A percentile compares a stretch with the other conserved stretches of the same genome.
Conservation (phyloP, 2,888 invertebrate genomes). For the Gastrophysa polygoni region DNA sequence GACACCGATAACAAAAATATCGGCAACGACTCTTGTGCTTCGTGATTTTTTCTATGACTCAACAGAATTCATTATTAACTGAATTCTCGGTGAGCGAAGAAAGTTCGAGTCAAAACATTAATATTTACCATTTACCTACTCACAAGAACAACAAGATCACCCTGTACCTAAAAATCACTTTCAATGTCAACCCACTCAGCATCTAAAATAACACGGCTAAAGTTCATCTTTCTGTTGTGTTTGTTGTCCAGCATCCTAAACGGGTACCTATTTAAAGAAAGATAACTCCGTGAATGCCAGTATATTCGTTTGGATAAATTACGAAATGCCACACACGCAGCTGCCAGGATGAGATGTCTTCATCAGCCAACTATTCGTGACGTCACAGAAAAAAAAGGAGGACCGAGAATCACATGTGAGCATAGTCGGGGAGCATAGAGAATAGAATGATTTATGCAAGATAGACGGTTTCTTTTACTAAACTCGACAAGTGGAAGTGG, state of each 20-base stretch:
- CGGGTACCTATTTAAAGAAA: slow-evolving; percentile 29
- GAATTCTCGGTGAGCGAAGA: too few relatives aligned
- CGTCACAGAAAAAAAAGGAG: slow-evolving; percentile 48
- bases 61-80: too few relatives aligned
- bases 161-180: too few relatives aligned
- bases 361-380: slow-evolving; percentile 59
- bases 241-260: slow-evolving; percentile 10
- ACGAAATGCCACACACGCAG: slow-evolving; percentile 59
- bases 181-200: background rate
- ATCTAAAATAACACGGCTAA: slow-evolving; percentile 12
- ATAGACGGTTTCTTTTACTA: background rate
- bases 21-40: too few relatives aligned
- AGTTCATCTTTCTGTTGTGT: slow-evolving; percentile 11
- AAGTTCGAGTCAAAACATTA: too few relatives aligned
- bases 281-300: slow-evolving; percentile 25
- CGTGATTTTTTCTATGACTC: too few relatives aligned
- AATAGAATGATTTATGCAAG: slow-evolving; percentile 5
- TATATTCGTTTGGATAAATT: slow-evolving; percentile 47
- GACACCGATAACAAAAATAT: too few relatives aligned
- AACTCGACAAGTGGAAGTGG: slow-evolving; percentile 4
- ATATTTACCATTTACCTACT: too few relatives aligned
- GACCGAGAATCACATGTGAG: slow-evolving; percentile 27
- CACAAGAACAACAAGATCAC: too few relatives aligned
- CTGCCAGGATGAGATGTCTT: slow-evolving; percentile 58
- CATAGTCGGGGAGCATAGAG: slow-evolving; percentile 25